Evolutionary conservation across 1,140 invertebrate genomes (phyloP).

Genomic region (Drosophila paulistorum): DNA sequence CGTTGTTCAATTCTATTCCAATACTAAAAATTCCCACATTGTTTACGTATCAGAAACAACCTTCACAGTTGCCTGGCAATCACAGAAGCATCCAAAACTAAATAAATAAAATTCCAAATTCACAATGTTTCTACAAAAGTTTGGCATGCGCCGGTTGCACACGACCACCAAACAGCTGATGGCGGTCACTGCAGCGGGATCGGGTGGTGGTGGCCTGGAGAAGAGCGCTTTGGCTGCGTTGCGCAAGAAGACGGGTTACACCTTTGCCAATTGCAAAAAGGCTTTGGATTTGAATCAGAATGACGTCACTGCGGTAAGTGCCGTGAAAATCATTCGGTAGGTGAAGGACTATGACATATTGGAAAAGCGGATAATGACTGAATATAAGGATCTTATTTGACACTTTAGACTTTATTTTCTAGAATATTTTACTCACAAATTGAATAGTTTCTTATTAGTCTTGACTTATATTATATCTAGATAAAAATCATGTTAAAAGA

Average conservation of each 20-base stretch:
- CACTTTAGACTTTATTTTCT: no score
- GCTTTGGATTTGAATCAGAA: constrained; percentile 94
- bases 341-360: no score
- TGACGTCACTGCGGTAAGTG: constrained; percentile 86
- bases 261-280: constrained; percentile 97
- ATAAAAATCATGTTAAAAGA: no score
- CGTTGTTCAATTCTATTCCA: background rate
- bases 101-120: constrained; percentile 33
- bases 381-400: no score
- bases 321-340: no score
- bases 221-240: constrained; percentile 90
- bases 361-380: no score
- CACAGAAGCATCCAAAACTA: constrained; percentile 6
- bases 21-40: background rate
- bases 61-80: background rate
- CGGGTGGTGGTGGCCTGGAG: constrained; percentile 59
- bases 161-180: constrained; percentile 79
- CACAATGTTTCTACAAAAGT: constrained; percentile 58
- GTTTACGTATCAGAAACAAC: background rate
- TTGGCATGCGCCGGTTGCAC: constrained; percentile 74
- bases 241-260: constrained; percentile 96
- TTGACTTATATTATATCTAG: no score
- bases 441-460: no score
- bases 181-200: constrained; percentile 78
- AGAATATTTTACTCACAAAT: no score